A percentile compares a stretch with the other conserved stretches of the same genome.
Evolutionary conservation across 2,888 invertebrate species (phyloP).

Genomic region (Yponomeuta plumbellus): DNA sequence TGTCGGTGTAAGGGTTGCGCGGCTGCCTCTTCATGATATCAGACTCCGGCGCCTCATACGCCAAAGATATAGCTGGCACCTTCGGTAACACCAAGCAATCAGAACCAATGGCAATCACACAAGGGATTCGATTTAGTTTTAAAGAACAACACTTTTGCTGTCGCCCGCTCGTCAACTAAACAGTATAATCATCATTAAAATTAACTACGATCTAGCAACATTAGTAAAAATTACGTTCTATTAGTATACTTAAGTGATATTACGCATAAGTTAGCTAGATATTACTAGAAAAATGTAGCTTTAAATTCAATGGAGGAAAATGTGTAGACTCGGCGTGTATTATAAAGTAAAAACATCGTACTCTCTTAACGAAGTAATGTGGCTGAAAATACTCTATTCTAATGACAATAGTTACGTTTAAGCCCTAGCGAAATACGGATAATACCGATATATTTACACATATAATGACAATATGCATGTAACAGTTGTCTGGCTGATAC

Average conservation of each 20-base stretch:
- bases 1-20: conserved; percentile 97
- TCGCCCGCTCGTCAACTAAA: conserved; percentile 27
- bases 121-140: conserved; percentile 1
- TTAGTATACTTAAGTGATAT: conserved; percentile 23
- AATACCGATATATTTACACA: conserved; percentile 5
- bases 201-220: conserved; percentile 34
- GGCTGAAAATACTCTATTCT: conserved; percentile 52
- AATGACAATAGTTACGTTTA: conserved; percentile 47
- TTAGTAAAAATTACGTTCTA: conserved; percentile 34
- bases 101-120: conserved; percentile 52
- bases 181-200: conserved; percentile 19
- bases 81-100: conserved; percentile 79
- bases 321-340: conserved; percentile 59
- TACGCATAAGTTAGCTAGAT: conserved; percentile 47
- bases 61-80: conserved; percentile 99
- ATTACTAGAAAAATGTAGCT: conserved; percentile 14
- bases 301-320: conserved; percentile 31
- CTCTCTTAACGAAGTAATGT: conserved; percentile 38
- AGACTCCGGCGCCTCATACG: conserved; percentile 99
- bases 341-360: conserved; percentile 30
- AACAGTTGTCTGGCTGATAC: not conserved
- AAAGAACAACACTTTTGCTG: conserved; percentile 5
- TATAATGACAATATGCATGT: not conserved
- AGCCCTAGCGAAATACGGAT: conserved; percentile 35
- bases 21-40: conserved; percentile 99